phyloP scores from a whole-genome alignment of 2,888 invertebrate species.

The Anthophora plumipes region DNA sequence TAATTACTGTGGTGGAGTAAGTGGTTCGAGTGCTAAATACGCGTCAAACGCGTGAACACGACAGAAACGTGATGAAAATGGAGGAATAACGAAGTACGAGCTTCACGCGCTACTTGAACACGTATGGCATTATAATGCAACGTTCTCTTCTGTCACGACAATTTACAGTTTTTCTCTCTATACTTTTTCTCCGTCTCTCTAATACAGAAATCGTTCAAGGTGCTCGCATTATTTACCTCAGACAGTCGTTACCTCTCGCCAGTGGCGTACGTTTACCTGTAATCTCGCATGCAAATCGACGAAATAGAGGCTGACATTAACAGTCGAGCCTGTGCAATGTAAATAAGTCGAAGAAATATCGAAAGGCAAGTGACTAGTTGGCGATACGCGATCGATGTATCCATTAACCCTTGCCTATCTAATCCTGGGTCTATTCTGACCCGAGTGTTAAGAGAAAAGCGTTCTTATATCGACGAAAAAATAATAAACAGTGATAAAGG shows the following conservation, averaged over 20 bases:
- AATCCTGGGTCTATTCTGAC: too few species aligned
- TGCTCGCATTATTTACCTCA: conserved; percentile 26
- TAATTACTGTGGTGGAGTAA: neutral
- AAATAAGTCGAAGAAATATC: conserved; percentile 26
- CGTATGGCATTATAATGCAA: too few species aligned
- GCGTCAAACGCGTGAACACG: too few species aligned
- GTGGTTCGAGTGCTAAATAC: too few species aligned
- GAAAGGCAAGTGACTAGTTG: conserved; percentile 17
- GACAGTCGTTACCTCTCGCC: neutral
- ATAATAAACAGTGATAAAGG: too few species aligned
- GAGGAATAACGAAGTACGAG: too few species aligned
- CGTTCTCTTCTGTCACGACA: neutral
- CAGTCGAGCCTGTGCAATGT: neutral
- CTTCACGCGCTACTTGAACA: too few species aligned
- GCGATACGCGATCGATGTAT: conserved; percentile 18
- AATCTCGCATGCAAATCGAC: conserved; percentile 47
- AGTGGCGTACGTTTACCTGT: conserved; percentile 1
- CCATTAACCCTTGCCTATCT: too few species aligned
- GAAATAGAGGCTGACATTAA: conserved; percentile 40
- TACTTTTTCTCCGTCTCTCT: neutral
- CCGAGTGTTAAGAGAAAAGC: too few species aligned
- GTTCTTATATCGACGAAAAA: too few species aligned
- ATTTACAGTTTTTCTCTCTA: neutral
- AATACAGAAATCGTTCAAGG: conserved; percentile 22
- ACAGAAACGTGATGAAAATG: neutral